phyloP scores from a whole-genome alignment of 2,888 invertebrate species.

The Synanthedon formicaeformis region DNA sequence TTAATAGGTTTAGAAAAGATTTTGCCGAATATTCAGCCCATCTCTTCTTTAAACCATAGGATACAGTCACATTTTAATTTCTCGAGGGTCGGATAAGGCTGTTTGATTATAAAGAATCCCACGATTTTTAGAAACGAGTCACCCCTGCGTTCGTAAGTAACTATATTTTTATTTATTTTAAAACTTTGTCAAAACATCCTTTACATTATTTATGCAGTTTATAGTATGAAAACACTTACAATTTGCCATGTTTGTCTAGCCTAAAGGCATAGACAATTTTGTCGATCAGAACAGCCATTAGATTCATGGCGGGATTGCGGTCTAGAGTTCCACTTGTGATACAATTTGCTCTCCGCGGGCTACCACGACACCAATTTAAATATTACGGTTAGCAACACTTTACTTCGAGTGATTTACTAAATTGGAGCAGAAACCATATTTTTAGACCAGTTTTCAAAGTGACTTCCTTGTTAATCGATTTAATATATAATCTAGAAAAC shows the following conservation, averaged over 20 bases:
- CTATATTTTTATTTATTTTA: no score
- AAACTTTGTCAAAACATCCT: no score
- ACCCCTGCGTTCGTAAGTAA: constrained; percentile 30
- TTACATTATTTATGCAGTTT: neutral
- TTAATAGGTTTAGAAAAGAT: no score
- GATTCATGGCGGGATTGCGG: constrained; percentile 22
- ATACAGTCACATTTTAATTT: constrained; percentile 34
- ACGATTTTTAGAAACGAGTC: constrained; percentile 52
- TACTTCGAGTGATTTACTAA: no score
- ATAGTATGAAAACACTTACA: neutral
- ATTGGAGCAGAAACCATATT: no score
- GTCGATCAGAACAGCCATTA: constrained; percentile 23
- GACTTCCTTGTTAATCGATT: no score
- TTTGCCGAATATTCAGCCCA: no score
- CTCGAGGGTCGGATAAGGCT: constrained; percentile 39
- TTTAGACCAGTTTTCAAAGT: no score
- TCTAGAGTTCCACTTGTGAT: constrained; percentile 14
- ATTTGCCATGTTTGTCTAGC: constrained; percentile 2
- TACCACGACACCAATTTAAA: neutral
- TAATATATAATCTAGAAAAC: no score
- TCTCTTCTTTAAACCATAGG: constrained; percentile 27
- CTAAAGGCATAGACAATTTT: constrained; percentile 23
- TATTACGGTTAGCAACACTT: neutral
- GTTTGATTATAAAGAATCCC: constrained; percentile 23
- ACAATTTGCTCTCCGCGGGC: constrained; percentile 17